Evolutionary conservation across 2,888 invertebrate species (phyloP), one percentile per base, ranked within the genome.

Genomic region (Epinotia ramella): DNA sequence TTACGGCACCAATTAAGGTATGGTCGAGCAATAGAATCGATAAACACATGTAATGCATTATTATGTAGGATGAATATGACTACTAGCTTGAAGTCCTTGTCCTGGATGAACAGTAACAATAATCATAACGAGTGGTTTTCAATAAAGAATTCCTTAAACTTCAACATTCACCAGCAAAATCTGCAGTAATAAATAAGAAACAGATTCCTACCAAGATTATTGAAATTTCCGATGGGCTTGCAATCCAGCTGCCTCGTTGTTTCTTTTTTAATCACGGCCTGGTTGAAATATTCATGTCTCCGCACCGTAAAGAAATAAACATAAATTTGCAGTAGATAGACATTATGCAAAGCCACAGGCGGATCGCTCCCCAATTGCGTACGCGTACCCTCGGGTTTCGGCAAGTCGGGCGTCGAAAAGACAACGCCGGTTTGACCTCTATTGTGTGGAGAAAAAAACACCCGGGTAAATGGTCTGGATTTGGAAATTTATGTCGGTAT

Each of bases 401-500:
- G 77, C 78, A 78, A 81, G 78, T 78, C 81, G 62, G 70, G 44
- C 73, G 78, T 64, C 77, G 76, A 76, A 78, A 80, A 80, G 78
- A 75, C 79, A 79, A 78, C 77, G 73, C 72, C 68, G 68, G 64
- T 62, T 72, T 77, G 78, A 79, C 78, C 80, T 67, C 78, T 69
- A 79, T 73, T 84, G 77, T 79, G 79, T 77, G 71, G 71, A 78
- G 78, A 81, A 79, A 81, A 81, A 83, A 83, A 84, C 80, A 78
- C 78, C 78, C 63, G 77, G 72, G 77, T 81, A 86, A 82, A 82
- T 80, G 80, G 77, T 79, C 78, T 77, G 81, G 83, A 84, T 85
- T 84, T 81, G 79, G 80, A 79, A 86, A 87, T 86, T 87, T 87
- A 86, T 84, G 84, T 83, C 80, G 79, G 80, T 79, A 84, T 86